A percentile compares a stretch with the other conserved stretches of the same genome.
phyloP scores from a whole-genome alignment of 2,888 invertebrate species.

The Metallyticus violacea region DNA sequence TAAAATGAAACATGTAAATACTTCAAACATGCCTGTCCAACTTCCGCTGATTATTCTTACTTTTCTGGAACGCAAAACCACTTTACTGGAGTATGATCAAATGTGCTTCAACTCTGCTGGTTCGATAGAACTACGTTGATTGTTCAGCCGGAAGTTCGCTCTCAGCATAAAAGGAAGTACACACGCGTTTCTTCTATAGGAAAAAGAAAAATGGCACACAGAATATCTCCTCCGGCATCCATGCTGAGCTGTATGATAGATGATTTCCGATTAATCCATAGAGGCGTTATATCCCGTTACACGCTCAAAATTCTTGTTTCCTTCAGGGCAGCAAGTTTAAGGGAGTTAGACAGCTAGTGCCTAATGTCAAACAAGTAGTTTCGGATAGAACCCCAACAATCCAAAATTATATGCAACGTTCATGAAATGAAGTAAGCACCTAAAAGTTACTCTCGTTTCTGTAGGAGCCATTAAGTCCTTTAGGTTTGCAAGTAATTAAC shows the following conservation, averaged over 20 bases:
- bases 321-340: neutral
- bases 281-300: neutral
- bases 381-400: neutral
- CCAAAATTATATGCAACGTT: neutral
- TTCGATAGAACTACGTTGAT: neutral
- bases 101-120: neutral
- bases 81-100: neutral
- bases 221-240: neutral
- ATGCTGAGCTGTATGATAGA: neutral
- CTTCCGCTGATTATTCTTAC: no score
- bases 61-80: neutral
- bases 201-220: neutral
- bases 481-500: neutral
- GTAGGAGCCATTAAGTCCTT: neutral
- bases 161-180: neutral
- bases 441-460: neutral
- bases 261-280: neutral
- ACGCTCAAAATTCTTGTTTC: neutral
- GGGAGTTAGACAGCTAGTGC: neutral
- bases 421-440: neutral
- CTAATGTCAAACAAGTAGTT: neutral
- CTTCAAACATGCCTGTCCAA: no score
- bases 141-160: neutral
- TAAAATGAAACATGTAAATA: no score
- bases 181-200: neutral